These are phyloP conservation scores for Eunapius fragilis DNA, from an alignment of 37 sponge, comb jelly and placozoan genomes.

Conservation along the genomic window DNA sequence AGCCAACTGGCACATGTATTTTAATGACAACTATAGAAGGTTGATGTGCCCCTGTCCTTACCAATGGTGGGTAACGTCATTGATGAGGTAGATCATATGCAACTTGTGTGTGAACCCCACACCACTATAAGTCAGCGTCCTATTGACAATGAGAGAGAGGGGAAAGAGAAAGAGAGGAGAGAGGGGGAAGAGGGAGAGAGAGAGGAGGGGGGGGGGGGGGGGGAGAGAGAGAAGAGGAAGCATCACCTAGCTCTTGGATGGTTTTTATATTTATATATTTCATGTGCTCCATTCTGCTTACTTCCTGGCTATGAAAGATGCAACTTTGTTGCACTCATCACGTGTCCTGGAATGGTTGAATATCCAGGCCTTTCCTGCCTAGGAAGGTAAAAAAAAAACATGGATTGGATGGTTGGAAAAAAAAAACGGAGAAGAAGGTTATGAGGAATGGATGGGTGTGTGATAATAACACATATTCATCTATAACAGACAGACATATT, in stretches of 20 bases:
- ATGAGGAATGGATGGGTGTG: not conserved
- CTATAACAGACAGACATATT: not conserved
- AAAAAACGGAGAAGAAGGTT: not conserved
- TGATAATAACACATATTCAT: not conserved
- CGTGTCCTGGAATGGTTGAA: slow-evolving; percentile 55
- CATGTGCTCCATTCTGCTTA: slow-evolving; percentile 5
- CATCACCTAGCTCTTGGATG: too few species aligned
- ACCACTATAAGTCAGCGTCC: slow-evolving; percentile 59
- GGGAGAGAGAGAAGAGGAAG: too few species aligned
- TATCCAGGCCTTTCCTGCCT: slow-evolving; percentile 94
- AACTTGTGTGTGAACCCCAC: slow-evolving; percentile 77
- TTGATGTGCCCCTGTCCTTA: slow-evolving; percentile 27
- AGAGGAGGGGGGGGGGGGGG: too few species aligned
- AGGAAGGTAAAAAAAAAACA: slow-evolving; percentile 2
- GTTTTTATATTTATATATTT: too few species aligned
- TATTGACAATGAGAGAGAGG: not conserved
- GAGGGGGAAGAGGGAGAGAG: too few species aligned
- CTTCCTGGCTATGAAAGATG: slow-evolving; percentile 76
- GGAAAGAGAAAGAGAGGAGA: too few species aligned
- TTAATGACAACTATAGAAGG: not conserved
- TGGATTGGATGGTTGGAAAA: slow-evolving; percentile 9
- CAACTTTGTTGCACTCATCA: slow-evolving; percentile 75
- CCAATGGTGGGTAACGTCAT: slow-evolving; percentile 95
- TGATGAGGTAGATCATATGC: slow-evolving; percentile 94
- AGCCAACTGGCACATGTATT: not conserved